Evolutionary conservation across 1,140 invertebrate species (phyloP).

Genomic region (Diabrotica virgifera): DNA sequence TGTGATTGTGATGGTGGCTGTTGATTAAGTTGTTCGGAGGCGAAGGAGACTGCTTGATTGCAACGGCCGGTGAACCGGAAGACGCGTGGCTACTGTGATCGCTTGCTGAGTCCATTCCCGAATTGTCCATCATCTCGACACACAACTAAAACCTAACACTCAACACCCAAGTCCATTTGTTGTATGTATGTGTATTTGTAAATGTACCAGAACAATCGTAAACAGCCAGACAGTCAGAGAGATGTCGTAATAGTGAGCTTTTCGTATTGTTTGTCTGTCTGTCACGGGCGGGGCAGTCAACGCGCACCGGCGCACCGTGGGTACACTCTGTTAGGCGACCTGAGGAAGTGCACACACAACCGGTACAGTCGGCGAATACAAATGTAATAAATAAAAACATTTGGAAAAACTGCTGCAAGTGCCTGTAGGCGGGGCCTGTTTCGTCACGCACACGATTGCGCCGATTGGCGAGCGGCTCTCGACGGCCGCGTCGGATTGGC

Average conservation of each 20-base stretch:
- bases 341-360: conserved; percentile 55
- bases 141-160: conserved; percentile 23
- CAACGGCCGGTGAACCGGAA: conserved; percentile 53
- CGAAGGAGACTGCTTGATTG: conserved; percentile 53
- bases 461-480: conserved; percentile 41
- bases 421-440: conserved; percentile 37
- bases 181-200: conserved; percentile 1
- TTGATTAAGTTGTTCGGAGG: conserved; percentile 49
- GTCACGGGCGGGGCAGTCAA: conserved; percentile 45
- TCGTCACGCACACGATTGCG: conserved; percentile 26
- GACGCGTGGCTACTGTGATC: conserved; percentile 61
- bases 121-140: conserved; percentile 44
- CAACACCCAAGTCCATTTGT: conserved; percentile 38
- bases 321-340: conserved; percentile 37
- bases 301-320: conserved; percentile 50
- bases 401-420: conserved; percentile 51
- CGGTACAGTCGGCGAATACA: conserved; percentile 59
- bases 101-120: conserved; percentile 68
- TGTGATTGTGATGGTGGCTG: conserved; percentile 48
- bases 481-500: conserved; percentile 46
- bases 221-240: conserved; percentile 37
- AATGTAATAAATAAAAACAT: conserved; percentile 68
- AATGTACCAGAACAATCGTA: conserved; percentile 24
- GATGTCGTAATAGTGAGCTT: conserved; percentile 39
- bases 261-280: conserved; percentile 45